Evolutionary conservation across 2,797 vertebrate genomes (phyloP).

Genomic region (Alca torda): DNA sequence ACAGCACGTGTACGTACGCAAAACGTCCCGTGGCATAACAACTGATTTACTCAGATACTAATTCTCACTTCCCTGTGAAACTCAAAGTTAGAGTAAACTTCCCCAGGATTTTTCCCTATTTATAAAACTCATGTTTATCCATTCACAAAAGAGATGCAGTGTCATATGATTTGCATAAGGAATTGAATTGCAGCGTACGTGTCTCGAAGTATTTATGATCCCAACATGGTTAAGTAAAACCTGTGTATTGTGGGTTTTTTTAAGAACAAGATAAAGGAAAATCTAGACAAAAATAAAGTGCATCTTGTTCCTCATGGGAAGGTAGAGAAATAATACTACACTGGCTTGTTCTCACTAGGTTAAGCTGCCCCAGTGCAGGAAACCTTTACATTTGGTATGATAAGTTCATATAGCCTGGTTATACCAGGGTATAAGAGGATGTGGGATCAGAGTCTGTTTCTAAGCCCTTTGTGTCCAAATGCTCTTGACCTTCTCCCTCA

Average conservation of each 20-base stretch:
- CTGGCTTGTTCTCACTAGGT: background rate
- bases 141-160: background rate
- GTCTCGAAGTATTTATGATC: background rate
- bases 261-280: background rate
- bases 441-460: background rate
- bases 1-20: accelerated
- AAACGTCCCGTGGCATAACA: background rate
- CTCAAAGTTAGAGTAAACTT: background rate
- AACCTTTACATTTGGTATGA: background rate
- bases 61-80: background rate
- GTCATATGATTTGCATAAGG: background rate
- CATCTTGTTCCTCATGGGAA: background rate
- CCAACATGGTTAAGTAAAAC: background rate
- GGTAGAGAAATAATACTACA: background rate
- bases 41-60: background rate
- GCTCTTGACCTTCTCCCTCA: background rate
- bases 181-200: background rate
- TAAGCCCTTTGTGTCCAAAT: background rate
- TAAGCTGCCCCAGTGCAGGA: background rate
- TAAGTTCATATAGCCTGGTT: background rate
- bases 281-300: background rate
- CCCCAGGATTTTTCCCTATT: background rate
- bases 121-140: background rate
- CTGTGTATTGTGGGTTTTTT: background rate
- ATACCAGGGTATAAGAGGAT: background rate